A percentile compares a stretch with the other conserved stretches of the same genome.
phyloP scores from a whole-genome alignment of 2,113 vertebrate genomes.

The Progne subis region DNA sequence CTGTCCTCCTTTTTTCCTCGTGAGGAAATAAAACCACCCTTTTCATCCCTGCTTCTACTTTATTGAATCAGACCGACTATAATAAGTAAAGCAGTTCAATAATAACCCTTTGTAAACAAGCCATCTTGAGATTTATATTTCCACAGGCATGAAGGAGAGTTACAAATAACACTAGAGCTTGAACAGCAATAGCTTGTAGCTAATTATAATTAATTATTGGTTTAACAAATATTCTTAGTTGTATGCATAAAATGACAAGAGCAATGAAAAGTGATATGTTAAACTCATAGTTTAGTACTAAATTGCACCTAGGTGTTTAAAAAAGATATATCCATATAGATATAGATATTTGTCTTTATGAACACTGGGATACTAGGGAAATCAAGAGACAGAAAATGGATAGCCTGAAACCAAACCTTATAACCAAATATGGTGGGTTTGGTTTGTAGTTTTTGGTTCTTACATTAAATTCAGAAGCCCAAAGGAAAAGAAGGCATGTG shows the following conservation, averaged over 20 bases:
- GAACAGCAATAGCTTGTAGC: background rate
- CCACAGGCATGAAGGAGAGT: background rate
- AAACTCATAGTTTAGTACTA: background rate
- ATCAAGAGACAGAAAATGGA: background rate
- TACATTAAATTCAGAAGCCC: background rate
- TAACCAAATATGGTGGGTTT: background rate
- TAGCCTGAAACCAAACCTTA: background rate
- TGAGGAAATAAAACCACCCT: background rate
- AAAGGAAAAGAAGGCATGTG: background rate
- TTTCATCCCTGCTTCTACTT: conserved; percentile 29
- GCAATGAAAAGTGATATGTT: background rate
- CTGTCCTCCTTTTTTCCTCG: background rate
- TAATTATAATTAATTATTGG: background rate
- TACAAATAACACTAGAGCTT: background rate
- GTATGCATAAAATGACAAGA: background rate
- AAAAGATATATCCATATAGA: background rate
- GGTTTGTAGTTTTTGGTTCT: background rate
- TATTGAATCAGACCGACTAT: conserved; percentile 25
- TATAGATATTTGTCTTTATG: background rate
- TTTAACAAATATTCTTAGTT: background rate
- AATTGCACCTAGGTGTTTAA: background rate
- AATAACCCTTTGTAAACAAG: conserved; percentile 45
- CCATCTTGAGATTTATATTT: conserved; percentile 47
- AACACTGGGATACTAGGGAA: background rate
- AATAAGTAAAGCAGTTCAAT: conserved; percentile 37